Base-by-base conservation (phyloP, 2,797 vertebrate genomes). In the Takifugu rubripes region DNA sequence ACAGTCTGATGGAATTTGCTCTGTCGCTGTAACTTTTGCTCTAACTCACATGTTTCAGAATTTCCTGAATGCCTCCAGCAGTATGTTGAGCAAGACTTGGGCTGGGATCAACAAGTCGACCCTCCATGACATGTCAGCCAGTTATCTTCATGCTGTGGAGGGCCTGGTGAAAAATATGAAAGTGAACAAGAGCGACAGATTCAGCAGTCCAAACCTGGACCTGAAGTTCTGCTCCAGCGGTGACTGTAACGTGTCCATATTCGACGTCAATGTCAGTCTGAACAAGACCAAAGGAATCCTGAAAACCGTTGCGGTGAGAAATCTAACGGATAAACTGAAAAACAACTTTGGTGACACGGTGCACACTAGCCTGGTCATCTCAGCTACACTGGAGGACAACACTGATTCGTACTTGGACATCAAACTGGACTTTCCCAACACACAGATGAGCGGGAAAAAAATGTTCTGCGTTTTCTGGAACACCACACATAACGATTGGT, bases 391-490 rank as follows among this genome's bases (percentile, higher is more conserved):
- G 10, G 48, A 62, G 1, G 36, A 67, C 47, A 69, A 0, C 15
- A 63, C 0, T 0, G 4, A 42, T 9, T 6, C 56, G 0, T 3
- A 25, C 1, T 0, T 84, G 6, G 6, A 6, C 3, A 88, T 94
- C 48, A 25, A 0, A 5, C 42, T 93, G 61, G 15, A 16, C 6
- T 93, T 92, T 54, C 68, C 67, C 2, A 25, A 0, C 8, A 3
- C 65, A 10, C 10, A 15, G 6, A 1, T 26, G 1, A 0, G 0
- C 1, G 3, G 0, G 0, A 2, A 21, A 12, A 36, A 47, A 1
- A 44, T 62, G n/a, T 0, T 0, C 0, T 94, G 93, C 8, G 90
- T 92, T 27, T 94, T 86, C 75, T 93, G 92, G 92, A 25, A 90
- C 56, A 60, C 52, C 11, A 24, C 0, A 0, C 0, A 0, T 0